Percentiles rank a stretch among this genome's conserved stretches.
phyloP scores from a whole-genome alignment of 2,113 vertebrate genomes.

The Cyanoramphus novaezelandiae region DNA sequence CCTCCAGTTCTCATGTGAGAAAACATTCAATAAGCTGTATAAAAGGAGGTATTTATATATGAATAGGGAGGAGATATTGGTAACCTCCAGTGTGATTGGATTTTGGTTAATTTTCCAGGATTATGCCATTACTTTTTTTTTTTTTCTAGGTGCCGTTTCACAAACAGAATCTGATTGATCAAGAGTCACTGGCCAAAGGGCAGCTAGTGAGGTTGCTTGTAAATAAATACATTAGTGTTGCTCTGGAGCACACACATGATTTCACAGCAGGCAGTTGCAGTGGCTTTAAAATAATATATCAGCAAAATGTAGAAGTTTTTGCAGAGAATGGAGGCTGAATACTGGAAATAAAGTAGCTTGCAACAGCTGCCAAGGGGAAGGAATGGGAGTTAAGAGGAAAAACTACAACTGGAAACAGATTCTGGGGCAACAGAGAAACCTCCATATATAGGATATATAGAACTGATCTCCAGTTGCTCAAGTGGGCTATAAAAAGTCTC shows the following conservation, averaged over 20 bases:
- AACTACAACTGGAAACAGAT: background rate
- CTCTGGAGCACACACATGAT: background rate
- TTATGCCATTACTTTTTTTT: background rate
- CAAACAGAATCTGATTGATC: background rate
- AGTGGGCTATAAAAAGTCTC: background rate
- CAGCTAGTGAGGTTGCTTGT: background rate
- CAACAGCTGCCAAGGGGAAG: background rate
- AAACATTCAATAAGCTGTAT: background rate
- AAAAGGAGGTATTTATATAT: background rate
- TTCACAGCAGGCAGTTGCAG: background rate
- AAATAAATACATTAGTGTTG: background rate
- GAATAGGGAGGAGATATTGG: fast-evolving
- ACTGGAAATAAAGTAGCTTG: background rate
- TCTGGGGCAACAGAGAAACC: background rate
- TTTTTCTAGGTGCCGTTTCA: background rate
- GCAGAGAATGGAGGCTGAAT: background rate
- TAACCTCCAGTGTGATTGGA: fast-evolving
- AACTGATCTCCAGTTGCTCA: background rate
- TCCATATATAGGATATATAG: background rate
- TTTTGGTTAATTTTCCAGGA: background rate
- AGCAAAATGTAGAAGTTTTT: background rate
- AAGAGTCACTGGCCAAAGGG: background rate
- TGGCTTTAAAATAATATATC: background rate
- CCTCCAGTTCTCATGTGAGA: background rate
- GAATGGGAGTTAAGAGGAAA: background rate